phyloP scores from a whole-genome alignment of 2,888 invertebrate genomes.

The Erebia epiphron region DNA sequence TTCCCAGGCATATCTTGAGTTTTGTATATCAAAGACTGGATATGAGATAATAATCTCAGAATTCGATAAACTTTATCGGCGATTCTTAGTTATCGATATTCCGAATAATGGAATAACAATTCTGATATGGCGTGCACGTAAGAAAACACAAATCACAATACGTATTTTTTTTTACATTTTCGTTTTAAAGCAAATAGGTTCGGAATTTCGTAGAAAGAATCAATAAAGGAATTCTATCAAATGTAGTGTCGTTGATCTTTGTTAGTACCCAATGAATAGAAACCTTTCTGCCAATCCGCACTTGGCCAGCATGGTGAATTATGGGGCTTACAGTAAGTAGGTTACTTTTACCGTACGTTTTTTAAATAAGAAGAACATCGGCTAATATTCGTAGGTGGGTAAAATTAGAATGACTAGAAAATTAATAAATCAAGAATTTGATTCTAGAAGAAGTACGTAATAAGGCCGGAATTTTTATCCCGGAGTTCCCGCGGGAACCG shows the following conservation, averaged over 20 bases:
- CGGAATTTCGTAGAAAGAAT: background rate
- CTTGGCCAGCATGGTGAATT: too few species aligned
- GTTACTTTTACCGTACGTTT: too few species aligned
- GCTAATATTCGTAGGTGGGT: too few species aligned
- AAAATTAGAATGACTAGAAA: too few species aligned
- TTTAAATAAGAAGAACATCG: too few species aligned
- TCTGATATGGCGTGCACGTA: slow-evolving; percentile 33
- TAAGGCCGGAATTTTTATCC: too few species aligned
- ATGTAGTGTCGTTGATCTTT: background rate
- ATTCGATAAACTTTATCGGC: slow-evolving; percentile 35
- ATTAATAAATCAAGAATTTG: too few species aligned
- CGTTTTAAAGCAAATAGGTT: too few species aligned
- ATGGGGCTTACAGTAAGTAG: too few species aligned
- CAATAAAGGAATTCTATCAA: background rate
- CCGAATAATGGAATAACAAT: slow-evolving; percentile 30
- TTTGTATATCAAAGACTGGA: background rate
- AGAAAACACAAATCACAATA: slow-evolving; percentile 26
- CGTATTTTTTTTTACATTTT: background rate
- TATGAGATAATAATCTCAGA: slow-evolving; percentile 24
- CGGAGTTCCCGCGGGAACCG: too few species aligned
- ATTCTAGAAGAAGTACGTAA: too few species aligned
- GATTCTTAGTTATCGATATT: slow-evolving; percentile 37
- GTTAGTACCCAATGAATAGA: background rate
- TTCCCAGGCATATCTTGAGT: background rate
- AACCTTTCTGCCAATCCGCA: too few species aligned